Percentiles rank a stretch among this genome's conserved stretches.
Evolutionary conservation across 2,797 vertebrate genomes (phyloP).

Genomic region (Psittacula derbiana): DNA sequence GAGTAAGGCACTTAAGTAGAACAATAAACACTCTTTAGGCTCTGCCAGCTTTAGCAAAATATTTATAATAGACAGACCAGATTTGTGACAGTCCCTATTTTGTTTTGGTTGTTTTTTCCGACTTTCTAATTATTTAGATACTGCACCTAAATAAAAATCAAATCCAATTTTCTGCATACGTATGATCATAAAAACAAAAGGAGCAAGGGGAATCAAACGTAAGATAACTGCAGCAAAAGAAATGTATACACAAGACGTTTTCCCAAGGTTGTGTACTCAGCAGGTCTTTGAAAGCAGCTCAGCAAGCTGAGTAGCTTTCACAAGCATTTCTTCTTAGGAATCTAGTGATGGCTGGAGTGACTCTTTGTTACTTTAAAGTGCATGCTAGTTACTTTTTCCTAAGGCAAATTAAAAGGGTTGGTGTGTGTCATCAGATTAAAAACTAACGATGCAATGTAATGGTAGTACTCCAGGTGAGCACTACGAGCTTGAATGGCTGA

Average conservation of each 20-base stretch:
- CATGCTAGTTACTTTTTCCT: background rate
- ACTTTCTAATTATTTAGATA: background rate
- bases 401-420: background rate
- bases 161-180: background rate
- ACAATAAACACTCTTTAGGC: background rate
- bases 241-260: background rate
- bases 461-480: background rate
- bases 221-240: background rate
- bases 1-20: background rate
- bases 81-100: background rate
- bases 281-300: background rate
- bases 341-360: background rate
- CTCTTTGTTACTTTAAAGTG: background rate
- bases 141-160: background rate
- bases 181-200: background rate
- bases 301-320: background rate
- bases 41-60: background rate
- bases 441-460: background rate
- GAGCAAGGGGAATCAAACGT: background rate
- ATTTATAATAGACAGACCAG: background rate
- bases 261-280: background rate
- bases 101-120: rapidly evolving
- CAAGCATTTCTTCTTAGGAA: background rate
- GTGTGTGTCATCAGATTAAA: background rate
- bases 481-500: background rate